These are phyloP conservation scores for Rostratula benghalensis DNA, from an alignment of 2,113 vertebrate genomes.

Conservation along the genomic window DNA sequence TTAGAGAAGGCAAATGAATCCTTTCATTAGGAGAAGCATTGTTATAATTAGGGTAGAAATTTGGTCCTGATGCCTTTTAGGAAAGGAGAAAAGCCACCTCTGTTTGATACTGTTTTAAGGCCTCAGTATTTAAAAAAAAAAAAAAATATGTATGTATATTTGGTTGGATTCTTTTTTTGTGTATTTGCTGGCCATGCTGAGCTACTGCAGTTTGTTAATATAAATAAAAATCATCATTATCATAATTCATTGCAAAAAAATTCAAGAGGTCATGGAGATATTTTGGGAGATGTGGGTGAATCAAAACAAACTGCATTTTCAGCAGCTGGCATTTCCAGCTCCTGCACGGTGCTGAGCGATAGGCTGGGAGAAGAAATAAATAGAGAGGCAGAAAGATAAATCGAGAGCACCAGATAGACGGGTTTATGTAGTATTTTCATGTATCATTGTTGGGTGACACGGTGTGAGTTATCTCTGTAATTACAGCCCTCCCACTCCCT, in stretches of 20 bases:
- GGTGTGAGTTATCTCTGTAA: constrained; percentile 56
- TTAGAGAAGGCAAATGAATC: constrained; percentile 44
- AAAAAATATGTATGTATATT: background rate
- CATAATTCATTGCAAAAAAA: constrained; percentile 21
- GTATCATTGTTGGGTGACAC: constrained; percentile 46
- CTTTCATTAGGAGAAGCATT: constrained; percentile 52
- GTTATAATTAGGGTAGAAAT: constrained; percentile 43
- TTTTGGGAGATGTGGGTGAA: constrained; percentile 53
- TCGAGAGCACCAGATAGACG: constrained; percentile 2
- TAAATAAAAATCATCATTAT: constrained; percentile 44
- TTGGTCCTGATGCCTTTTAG: background rate
- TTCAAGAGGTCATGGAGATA: constrained; percentile 40
- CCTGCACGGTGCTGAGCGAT: background rate
- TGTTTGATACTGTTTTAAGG: background rate
- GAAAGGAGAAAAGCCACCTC: background rate
- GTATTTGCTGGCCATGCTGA: background rate
- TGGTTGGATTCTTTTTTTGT: background rate
- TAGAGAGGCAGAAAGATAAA: constrained; percentile 55
- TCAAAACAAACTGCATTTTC: constrained; percentile 54
- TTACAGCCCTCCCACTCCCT: background rate
- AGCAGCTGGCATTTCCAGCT: constrained; percentile 63
- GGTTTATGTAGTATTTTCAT: constrained; percentile 48
- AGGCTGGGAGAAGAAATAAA: constrained; percentile 36
- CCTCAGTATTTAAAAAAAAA: background rate
- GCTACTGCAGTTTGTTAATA: constrained; percentile 1